Percentiles rank a stretch among this genome's conserved stretches.
phyloP scores from a whole-genome alignment of 2,888 invertebrate species.

The Pseudococcus jackbeardsleyi region DNA sequence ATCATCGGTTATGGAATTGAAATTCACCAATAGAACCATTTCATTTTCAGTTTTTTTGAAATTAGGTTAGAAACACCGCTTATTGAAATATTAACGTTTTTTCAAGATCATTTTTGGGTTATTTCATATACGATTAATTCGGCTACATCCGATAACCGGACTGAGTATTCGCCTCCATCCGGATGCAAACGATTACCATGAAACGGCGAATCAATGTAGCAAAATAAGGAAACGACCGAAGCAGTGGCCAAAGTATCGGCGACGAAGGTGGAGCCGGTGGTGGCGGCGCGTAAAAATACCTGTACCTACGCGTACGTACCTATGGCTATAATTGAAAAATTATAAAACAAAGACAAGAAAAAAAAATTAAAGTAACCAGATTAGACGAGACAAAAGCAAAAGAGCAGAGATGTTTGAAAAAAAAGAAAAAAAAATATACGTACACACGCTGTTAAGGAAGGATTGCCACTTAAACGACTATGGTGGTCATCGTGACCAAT shows the following conservation, averaged over 20 bases:
- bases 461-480: slow-evolving; percentile 47
- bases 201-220: neutral
- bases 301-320: slow-evolving; percentile 8
- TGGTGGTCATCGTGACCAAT: slow-evolving; percentile 64
- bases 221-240: neutral
- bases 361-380: slow-evolving; percentile 40
- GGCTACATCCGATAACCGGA: no score
- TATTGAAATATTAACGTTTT: no score
- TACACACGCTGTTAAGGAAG: slow-evolving; percentile 37
- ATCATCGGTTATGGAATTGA: no score
- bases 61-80: no score
- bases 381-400: slow-evolving; percentile 37
- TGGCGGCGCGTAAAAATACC: neutral
- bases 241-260: neutral
- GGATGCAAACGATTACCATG: neutral
- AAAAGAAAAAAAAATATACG: neutral
- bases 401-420: slow-evolving; percentile 3
- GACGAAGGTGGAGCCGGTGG: neutral
- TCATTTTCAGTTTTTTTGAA: no score
- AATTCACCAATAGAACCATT: no score
- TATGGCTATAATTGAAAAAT: slow-evolving; percentile 23
- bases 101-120: no score
- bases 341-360: slow-evolving; percentile 40
- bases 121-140: no score
- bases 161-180: neutral